These are phyloP conservation scores for Drosophila peninsularis DNA, from an alignment of 2,888 invertebrate species.

Conservation along the genomic window DNA sequence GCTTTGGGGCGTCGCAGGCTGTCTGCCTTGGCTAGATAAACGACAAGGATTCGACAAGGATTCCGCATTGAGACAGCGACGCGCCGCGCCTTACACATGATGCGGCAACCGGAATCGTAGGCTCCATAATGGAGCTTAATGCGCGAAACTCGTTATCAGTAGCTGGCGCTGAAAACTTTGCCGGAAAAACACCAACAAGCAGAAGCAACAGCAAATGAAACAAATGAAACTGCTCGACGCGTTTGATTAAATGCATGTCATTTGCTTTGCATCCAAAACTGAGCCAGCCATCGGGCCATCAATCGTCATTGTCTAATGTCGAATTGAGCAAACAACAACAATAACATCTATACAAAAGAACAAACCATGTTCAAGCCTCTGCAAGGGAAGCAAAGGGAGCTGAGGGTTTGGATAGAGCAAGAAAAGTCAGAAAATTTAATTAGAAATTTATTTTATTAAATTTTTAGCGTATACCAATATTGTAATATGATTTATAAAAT, in stretches of 20 bases:
- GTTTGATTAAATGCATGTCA: conserved; percentile 77
- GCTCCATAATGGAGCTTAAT: conserved; percentile 77
- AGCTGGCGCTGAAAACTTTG: conserved; percentile 68
- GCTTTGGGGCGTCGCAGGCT: conserved; percentile 33
- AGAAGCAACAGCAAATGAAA: conserved; percentile 42
- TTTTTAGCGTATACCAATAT: no score
- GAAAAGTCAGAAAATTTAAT: no score
- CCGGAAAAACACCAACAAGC: neutral
- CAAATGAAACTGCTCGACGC: conserved; percentile 62
- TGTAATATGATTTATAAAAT: no score
- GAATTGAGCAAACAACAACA: conserved; percentile 60
- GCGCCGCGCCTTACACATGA: conserved; percentile 39
- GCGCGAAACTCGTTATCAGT: conserved; percentile 78
- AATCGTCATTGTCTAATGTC: conserved; percentile 72
- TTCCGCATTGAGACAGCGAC: conserved; percentile 14
- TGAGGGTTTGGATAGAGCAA: no score
- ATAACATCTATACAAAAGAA: conserved; percentile 14
- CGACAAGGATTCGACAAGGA: conserved; percentile 68
- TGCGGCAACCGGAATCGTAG: conserved; percentile 58
- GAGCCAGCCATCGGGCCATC: conserved; percentile 46
- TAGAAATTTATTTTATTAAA: no score
- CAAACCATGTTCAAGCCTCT: conserved; percentile 20
- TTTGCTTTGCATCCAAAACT: conserved; percentile 46
- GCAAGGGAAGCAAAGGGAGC: no score
- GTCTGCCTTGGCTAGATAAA: conserved; percentile 68